Evolutionary conservation across 2,888 invertebrate genomes (phyloP), one percentile per base, ranked within the genome.

Genomic region (Rhagium mordax): DNA sequence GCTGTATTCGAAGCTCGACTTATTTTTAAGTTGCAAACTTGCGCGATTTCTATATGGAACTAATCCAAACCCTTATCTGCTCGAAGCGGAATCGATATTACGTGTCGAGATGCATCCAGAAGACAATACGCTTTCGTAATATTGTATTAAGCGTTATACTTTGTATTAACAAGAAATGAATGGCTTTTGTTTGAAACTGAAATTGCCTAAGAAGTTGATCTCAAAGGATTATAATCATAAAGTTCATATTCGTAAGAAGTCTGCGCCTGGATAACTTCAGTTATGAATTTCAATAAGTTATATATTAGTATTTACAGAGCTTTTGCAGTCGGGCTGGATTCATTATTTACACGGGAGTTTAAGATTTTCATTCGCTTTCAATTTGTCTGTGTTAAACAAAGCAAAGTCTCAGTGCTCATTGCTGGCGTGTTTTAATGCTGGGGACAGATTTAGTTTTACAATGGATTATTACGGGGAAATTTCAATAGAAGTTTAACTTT

Each of bases 251-350:
- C 81, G 81, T 75, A 64, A 70, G 77, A 76, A 78, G 75, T 72
- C 61, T 67, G 75, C 74, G 73, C 68, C 78, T 75, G 70, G 68
- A 76, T 80, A 84, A 84, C 82, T 83, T 81, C 81, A 80, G 83
- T 83, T 85, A 84, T 85, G 86, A 85, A 85, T 85, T 85, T 85
- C 85, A 85, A 84, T 85, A 86, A 85, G 84, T 83, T 84, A 85
- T 85, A 85, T 85, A 85, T 85, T 84, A 83, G 83, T 85, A 85
- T 85, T 85, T 86, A 84, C 85, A 82, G 79, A 81, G 81, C 81
- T 80, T 81, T 80, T 79, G 78, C 78, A 80, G 77, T 77, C 77
- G 72, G 80, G 76, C 80, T 77, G 74, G 79, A 81, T 83, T 82
- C 84, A 82, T 84, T 84, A 83, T 84, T 84, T 83, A 82, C 82